phyloP scores from a whole-genome alignment of 2,113 vertebrate species.

The Saguinus midas region DNA sequence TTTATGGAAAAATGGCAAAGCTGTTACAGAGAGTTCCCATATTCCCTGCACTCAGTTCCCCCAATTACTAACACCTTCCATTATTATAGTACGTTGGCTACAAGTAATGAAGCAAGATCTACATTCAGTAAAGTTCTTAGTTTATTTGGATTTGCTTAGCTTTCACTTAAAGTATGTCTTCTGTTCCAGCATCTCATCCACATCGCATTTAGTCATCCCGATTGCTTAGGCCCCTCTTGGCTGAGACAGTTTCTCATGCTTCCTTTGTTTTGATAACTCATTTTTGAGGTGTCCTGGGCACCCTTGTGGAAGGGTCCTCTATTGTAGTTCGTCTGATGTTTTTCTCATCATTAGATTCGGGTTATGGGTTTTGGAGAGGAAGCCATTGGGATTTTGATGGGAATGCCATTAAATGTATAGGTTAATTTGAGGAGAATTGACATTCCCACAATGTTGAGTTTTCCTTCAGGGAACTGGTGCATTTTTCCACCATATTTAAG shows the following conservation, averaged over 20 bases:
- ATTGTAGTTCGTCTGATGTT: neutral
- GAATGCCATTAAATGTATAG: neutral
- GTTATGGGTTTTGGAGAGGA: neutral
- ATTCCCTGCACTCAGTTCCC: neutral
- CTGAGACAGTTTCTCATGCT: neutral
- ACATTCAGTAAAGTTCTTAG: neutral
- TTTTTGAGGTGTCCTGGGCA: neutral
- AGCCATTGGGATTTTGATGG: neutral
- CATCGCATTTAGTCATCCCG: rapidly evolving
- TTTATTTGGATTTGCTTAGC: neutral
- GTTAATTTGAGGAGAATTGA: neutral
- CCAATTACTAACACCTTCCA: neutral
- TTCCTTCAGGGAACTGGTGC: neutral
- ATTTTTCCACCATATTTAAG: neutral
- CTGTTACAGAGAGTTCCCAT: neutral
- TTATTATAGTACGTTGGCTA: neutral
- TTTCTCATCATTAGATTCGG: neutral
- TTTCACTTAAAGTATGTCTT: neutral
- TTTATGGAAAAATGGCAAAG: neutral
- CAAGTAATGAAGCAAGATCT: neutral
- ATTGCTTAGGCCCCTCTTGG: neutral
- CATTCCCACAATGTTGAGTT: neutral
- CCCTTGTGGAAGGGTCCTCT: too few relatives aligned
- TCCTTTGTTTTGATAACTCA: too few relatives aligned
- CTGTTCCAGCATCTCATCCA: neutral